These are phyloP conservation scores for Gymnothorax javanicus DNA, from an alignment of 2,797 vertebrate species.

Conservation along the genomic window DNA sequence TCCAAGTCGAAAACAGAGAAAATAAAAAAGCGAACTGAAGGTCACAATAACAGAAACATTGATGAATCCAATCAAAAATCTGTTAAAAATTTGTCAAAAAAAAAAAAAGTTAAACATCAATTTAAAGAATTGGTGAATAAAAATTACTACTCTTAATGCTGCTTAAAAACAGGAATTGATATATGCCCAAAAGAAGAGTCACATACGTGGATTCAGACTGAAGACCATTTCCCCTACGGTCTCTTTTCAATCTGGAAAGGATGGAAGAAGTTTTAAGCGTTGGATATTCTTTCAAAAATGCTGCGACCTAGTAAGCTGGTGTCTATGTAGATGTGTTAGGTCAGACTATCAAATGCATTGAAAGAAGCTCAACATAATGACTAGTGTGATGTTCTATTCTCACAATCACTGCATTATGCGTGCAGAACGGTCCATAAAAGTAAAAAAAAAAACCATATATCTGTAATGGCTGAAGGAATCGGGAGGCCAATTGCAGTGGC, in stretches of 20 bases:
- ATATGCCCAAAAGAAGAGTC: not conserved
- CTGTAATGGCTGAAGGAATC: too few relatives aligned
- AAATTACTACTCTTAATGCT: not conserved
- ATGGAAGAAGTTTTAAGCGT: not conserved
- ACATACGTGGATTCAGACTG: not conserved
- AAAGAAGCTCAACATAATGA: not conserved
- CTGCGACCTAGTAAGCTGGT: not conserved
- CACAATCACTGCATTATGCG: not conserved
- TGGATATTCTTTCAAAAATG: not conserved
- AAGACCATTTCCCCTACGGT: not conserved
- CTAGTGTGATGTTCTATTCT: not conserved
- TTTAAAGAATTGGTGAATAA: not conserved
- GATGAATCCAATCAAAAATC: not conserved
- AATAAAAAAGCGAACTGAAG: constrained; percentile 46
- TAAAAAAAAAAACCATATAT: not conserved
- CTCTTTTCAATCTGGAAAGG: not conserved
- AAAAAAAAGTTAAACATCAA: constrained; percentile 7
- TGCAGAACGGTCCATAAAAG: not conserved
- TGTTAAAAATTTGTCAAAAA: not conserved
- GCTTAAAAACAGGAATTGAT: not conserved
- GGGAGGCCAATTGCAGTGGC: too few relatives aligned
- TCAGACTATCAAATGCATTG: not conserved
- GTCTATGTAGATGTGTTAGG: not conserved
- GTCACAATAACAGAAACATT: not conserved
- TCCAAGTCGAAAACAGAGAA: constrained; percentile 47